Base-by-base conservation (phyloP, 1,140 invertebrate species). In the Microplitis demolitor region DNA sequence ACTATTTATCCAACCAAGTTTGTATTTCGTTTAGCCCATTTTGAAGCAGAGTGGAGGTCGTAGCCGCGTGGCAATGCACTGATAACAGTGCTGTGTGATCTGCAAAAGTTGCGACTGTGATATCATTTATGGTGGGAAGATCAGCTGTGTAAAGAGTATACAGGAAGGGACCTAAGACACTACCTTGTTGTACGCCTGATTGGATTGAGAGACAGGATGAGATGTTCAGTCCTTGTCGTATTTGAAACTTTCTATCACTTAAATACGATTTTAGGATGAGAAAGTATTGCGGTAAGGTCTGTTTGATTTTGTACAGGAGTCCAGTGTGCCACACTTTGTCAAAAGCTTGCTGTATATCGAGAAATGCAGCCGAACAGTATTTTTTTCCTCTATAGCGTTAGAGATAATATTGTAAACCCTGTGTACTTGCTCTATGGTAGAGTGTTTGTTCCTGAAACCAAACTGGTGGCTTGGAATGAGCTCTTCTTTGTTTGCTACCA, bases 121-220 rank as follows among this genome's bases (percentile, higher is more conserved):
- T 74, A 5, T 75, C 73, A 31, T 69, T 37, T 0, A 64, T 35
- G 6, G 51, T 71, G 11, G 82, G 83, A 39, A 84, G 76, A 71
- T 85, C 81, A n/a, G 74, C 66, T 4, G 79, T 80, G 75, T 75
- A 84, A 0, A 78, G 3, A 3, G 76, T 62, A 69, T 83, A 83
- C 6, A 82, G 72, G 1, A 72, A 33, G 0, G 83, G 80, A 3
- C 75, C 79, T 2, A 81, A 58, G 24, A 78, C 78, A 63, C 79
- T 80, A 14, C 83, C 81, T 76, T 84, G 79, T 0, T 83, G 84
- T 0, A 83, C 78, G 3, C 31, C 31, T 50, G 45, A 6, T 13
- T 50, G 6, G 6, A 50, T 50, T 8, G 6, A 13, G 13, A 8
- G 2, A 50, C 6, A 8, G 6, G 13, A 8, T 3, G 45, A 50